These are phyloP conservation scores for Silurus lanzhouensis DNA, from an alignment of 2,797 vertebrate species.

Conservation along the genomic window DNA sequence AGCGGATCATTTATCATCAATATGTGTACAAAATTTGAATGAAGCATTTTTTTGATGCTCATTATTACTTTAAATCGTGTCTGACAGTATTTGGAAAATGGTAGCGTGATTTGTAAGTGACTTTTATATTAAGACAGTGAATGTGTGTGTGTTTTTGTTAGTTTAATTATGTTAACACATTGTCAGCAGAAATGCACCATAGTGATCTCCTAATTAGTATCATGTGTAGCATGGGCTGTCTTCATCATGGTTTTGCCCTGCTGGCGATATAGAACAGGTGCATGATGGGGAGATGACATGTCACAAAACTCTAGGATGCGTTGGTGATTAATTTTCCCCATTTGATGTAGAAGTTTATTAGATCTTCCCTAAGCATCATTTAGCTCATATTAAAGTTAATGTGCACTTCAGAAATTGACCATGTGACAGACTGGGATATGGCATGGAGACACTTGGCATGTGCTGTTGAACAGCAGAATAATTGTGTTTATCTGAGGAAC, in stretches of 20 bases:
- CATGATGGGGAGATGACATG: conserved; percentile 3
- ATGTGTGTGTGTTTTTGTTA: conserved; percentile 43
- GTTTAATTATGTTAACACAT: conserved; percentile 33
- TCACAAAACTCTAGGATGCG: background rate
- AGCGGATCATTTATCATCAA: background rate
- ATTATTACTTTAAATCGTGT: background rate
- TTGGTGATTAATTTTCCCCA: background rate
- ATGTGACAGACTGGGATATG: background rate
- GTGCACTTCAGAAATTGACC: background rate
- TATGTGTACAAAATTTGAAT: background rate
- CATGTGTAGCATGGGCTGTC: conserved; percentile 68
- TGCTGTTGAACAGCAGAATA: background rate
- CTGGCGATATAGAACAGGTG: conserved; percentile 23
- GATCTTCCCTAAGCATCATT: background rate
- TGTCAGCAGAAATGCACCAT: conserved; percentile 12
- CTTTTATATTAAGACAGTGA: conserved; percentile 31
- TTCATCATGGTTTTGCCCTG: conserved; percentile 44
- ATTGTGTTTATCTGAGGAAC: background rate
- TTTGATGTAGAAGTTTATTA: background rate
- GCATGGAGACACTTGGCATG: background rate
- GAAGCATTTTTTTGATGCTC: background rate
- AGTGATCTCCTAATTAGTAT: conserved; percentile 66
- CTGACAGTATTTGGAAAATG: conserved; percentile 11
- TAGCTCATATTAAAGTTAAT: background rate
- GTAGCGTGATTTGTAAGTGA: background rate